Evolutionary conservation across 35 echinoderm and acorn worm genomes (phyloP).

Genomic region (Apostichopus japonicus): DNA sequence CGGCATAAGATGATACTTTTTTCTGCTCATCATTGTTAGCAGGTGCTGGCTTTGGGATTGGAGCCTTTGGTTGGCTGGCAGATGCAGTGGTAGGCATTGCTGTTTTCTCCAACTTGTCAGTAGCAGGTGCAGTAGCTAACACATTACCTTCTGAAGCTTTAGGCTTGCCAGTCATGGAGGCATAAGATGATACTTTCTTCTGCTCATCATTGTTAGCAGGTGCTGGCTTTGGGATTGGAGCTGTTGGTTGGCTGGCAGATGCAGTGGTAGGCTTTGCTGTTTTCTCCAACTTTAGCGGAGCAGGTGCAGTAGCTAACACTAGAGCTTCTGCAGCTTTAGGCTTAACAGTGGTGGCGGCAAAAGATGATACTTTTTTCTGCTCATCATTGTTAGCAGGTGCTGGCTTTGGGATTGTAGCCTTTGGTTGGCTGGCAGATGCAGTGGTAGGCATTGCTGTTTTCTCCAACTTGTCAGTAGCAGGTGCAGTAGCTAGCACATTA

Average conservation of each 20-base stretch:
- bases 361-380: too few species aligned
- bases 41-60: neutral
- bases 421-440: too few species aligned
- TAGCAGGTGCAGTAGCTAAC: neutral
- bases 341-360: too few species aligned
- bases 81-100: neutral
- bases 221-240: neutral
- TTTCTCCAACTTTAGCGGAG: neutral
- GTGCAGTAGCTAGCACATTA: too few species aligned
- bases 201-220: neutral
- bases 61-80: neutral
- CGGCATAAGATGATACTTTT: neutral
- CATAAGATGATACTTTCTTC: neutral
- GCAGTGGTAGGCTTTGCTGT: neutral
- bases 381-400: too few species aligned
- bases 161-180: neutral
- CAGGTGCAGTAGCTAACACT: too few species aligned
- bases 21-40: neutral
- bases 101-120: neutral
- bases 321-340: neutral
- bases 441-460: too few species aligned
- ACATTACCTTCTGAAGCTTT: neutral
- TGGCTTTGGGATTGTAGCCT: too few species aligned
- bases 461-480: too few species aligned
- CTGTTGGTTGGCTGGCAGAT: neutral